Evolutionary conservation across 2,113 vertebrate genomes (phyloP), one percentile per base, ranked within the genome.

Genomic region (Hiodon tergisus): DNA sequence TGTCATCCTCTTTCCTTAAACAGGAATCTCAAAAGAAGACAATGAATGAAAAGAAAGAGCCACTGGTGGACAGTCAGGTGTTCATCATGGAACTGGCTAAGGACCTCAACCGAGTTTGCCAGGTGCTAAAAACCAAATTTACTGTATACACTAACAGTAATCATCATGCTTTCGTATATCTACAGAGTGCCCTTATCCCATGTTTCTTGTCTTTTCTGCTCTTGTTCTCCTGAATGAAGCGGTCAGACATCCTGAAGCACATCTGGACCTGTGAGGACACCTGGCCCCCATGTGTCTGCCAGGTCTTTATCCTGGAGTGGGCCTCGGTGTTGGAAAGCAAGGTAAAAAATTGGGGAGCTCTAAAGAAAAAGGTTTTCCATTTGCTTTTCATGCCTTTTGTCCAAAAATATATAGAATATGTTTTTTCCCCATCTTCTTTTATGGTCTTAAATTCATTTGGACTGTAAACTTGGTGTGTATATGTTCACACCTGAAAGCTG

Each of bases 291-390:
- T 51, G 83, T 17, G 78, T 86, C 69, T 92, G 91, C 85, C 84
- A 75, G 82, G 69, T 76, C 65, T 88, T 90, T 72, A 83, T 89
- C 76, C 71, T 88, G 13, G 87, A 92, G 72, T 92, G 89, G 88
- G 89, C 88, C 10, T 84, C 82, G 3, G 79, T 91, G 82, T 75
- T 92, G 71, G 89, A 91, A 78, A 89, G 80, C 84, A 91, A 91
- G 89, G 91, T 91, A 78, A 68, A 69, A 68, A 2, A 55, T 60
- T 68, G 66, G 61, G 14, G 0, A 6, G 3, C 2, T 63, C 3
- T 13, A 16, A 6, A 63, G 17, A 6, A 17, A 9, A 16, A 6
- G 55, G 6, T 16, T 6, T 10, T 63, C 61, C 14, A 61, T 14
- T 61, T 61, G n/a, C 13, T 61, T 31, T 31, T 31, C 31, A 31